Evolutionary conservation across 2,888 invertebrate genomes (phyloP).

Genomic region (Rosalia funebris): DNA sequence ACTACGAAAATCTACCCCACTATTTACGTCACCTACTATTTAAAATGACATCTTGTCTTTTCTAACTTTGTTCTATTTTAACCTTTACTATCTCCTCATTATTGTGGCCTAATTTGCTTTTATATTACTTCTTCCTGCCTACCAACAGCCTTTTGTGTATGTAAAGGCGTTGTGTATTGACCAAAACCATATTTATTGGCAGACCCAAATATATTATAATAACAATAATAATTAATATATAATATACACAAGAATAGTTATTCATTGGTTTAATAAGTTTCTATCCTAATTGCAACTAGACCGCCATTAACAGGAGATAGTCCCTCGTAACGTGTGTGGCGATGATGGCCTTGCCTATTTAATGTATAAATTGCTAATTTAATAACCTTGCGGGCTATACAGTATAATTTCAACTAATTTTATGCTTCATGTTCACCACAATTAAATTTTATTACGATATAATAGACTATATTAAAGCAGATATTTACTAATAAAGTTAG

Average conservation of each 20-base stretch:
- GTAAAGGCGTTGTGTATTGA: too few species aligned
- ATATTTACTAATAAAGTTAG: too few species aligned
- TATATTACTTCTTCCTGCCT: too few species aligned
- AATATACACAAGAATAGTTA: too few species aligned
- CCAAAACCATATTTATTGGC: too few species aligned
- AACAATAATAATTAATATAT: neutral
- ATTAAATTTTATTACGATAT: conserved; percentile 1
- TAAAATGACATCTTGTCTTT: too few species aligned
- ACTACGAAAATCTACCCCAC: too few species aligned
- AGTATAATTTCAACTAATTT: neutral
- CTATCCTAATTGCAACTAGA: neutral
- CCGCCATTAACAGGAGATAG: neutral
- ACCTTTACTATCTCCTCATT: too few species aligned
- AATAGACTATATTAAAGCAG: neutral
- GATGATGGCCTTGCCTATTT: neutral
- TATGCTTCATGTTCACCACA: conserved; percentile 4
- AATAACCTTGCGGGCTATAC: neutral
- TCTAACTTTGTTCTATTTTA: too few species aligned
- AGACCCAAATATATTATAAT: neutral
- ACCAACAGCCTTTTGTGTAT: too few species aligned
- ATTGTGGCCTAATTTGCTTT: too few species aligned
- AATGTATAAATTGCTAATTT: conserved; percentile 7
- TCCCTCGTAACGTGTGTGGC: neutral
- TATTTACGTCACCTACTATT: too few species aligned
- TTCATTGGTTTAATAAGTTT: neutral